Evolutionary conservation across 2,797 vertebrate species (phyloP), one percentile per base, ranked within the genome.

Genomic region (Gymnothorax javanicus): DNA sequence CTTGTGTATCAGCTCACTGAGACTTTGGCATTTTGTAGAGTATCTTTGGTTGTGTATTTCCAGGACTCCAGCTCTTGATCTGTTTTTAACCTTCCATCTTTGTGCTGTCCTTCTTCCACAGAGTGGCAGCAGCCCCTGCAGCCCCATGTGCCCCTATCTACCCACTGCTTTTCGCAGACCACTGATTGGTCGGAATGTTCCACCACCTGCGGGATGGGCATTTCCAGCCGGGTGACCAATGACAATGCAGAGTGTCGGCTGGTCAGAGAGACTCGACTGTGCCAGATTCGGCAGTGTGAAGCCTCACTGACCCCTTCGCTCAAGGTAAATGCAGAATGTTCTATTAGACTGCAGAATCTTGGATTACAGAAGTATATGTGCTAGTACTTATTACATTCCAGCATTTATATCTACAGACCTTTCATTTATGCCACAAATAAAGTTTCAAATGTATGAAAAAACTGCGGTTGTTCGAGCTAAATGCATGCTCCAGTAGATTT

Each of bases 141-240:
- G 87, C 89, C 91, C 0, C 89, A 89, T 85, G 59, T 89, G 43
- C 84, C 89, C 13, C 86, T 83, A 0, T 82, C 89, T 54, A 64
- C 91, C 62, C 54, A 87, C 69, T 96, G 96, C 88, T 90, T 93
- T 87, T 90, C 88, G 0, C 95, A 96, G 90, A 95, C 92, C 89
- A 95, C 95, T 0, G 87, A 90, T 6, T 96, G 96, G 96, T 93
- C 94, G 0, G 92, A 93, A 33, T 96, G 96, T 82, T 96, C 96
- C 60, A 89, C 93, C 83, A 92, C 93, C 20, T 96, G 96, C 43
- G 95, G 95, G 73, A 95, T 95, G 90, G 96, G 96, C 84, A 84
- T 96, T 54, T 96, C 96, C 20, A 95, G 94, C 86, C 93, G 95
- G 1, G 93, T 96, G 84, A 96, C 94, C 91, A 96, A 95, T n/a